Evolutionary conservation across 37 sponge, comb jelly and placozoan genomes (phyloP).

Genomic region (Aphrocallistes beatrix): DNA sequence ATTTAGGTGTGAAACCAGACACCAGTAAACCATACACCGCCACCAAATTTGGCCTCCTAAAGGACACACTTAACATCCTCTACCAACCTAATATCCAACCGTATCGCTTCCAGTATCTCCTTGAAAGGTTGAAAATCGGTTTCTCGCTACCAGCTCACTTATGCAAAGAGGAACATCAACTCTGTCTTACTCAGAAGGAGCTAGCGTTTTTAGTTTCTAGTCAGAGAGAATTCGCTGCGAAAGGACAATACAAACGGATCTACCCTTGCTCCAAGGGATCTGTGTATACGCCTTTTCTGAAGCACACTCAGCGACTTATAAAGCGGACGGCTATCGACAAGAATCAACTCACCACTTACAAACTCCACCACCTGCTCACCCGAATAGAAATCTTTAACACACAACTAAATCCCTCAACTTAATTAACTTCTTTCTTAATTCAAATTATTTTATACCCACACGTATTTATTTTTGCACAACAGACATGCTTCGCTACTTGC

Average conservation of each 20-base stretch:
- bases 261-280: conserved; percentile 45
- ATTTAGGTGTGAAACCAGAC: conserved; percentile 56
- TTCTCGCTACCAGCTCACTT: conserved; percentile 45
- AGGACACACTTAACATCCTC: conserved; percentile 58
- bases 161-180: not conserved
- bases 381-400: not conserved
- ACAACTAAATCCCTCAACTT: no score
- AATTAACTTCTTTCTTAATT: no score
- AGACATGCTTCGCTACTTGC: no score
- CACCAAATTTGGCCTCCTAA: conserved; percentile 58
- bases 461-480: no score
- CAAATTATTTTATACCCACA: no score
- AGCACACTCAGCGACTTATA: conserved; percentile 28
- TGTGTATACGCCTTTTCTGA: conserved; percentile 29
- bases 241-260: conserved; percentile 41
- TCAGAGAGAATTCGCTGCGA: conserved; percentile 42
- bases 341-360: not conserved
- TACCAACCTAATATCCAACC: conserved; percentile 26
- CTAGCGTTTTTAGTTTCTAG: conserved; percentile 27
- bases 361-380: not conserved
- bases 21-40: conserved; percentile 50
- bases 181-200: conserved; percentile 45
- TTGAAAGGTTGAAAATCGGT: conserved; percentile 39
- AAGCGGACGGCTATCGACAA: conserved; percentile 8
- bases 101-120: not conserved